Evolutionary conservation across 2,888 invertebrate species (phyloP).

Genomic region (Diaperis boleti): DNA sequence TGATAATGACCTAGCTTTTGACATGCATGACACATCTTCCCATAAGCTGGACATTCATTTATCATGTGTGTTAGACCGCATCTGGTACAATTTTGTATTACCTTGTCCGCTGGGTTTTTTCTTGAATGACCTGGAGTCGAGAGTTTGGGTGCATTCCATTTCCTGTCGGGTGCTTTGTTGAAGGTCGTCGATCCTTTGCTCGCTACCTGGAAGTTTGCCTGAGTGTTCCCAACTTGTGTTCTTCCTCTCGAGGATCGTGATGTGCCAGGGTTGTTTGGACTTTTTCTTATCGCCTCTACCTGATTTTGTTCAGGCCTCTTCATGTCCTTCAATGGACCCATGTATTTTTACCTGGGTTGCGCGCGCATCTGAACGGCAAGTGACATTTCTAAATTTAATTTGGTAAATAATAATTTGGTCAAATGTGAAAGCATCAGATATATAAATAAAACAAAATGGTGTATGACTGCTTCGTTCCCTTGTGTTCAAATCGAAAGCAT

Average conservation of each 20-base stretch:
- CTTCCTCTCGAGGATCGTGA: no score
- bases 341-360: no score
- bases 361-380: no score
- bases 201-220: not conserved
- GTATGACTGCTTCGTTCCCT: no score
- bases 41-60: not conserved
- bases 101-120: not conserved
- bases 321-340: slow-evolving; percentile 22
- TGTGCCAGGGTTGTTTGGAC: not conserved
- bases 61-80: not conserved
- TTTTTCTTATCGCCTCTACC: slow-evolving; percentile 1
- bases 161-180: not conserved
- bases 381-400: no score
- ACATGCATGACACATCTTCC: not conserved
- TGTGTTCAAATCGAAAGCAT: no score
- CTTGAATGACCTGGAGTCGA: no score
- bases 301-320: slow-evolving; percentile 2
- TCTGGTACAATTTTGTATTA: not conserved
- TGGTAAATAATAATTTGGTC: no score
- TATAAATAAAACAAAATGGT: no score
- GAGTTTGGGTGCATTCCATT: no score
- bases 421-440: no score
- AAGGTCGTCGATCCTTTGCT: not conserved
- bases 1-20: slow-evolving; percentile 29
- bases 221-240: no score